These are phyloP conservation scores for Scomberomorus guttatus DNA, from an alignment of 2,797 vertebrate species.

Conservation along the genomic window DNA sequence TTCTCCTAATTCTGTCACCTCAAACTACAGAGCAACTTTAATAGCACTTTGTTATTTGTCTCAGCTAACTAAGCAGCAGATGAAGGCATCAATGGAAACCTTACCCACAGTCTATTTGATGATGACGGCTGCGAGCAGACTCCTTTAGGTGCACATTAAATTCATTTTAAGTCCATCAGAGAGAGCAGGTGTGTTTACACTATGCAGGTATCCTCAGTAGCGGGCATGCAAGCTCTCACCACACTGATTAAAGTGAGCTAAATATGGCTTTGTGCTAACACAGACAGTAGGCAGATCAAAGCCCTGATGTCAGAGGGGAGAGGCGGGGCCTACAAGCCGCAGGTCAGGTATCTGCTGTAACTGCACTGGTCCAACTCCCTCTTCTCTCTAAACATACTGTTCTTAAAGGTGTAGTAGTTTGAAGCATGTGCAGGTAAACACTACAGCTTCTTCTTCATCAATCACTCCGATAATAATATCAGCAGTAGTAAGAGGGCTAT, in stretches of 20 bases:
- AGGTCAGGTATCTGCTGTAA: constrained; percentile 77
- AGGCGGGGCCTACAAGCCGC: constrained; percentile 73
- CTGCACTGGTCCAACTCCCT: neutral
- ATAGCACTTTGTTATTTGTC: constrained; percentile 14
- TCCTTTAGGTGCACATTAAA: constrained; percentile 67
- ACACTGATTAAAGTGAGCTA: constrained; percentile 82
- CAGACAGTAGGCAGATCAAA: constrained; percentile 83
- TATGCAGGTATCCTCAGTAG: constrained; percentile 70
- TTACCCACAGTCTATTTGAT: constrained; percentile 64
- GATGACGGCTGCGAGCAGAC: constrained; percentile 37
- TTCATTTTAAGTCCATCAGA: constrained; percentile 71
- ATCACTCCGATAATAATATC: constrained; percentile 5
- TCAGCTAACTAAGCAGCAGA: constrained; percentile 21
- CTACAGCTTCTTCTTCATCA: neutral
- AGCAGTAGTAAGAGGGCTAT: neutral
- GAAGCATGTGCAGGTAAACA: neutral
- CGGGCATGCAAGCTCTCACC: constrained; percentile 73
- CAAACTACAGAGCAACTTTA: constrained; percentile 11
- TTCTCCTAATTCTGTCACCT: constrained; percentile 3
- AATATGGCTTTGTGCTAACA: constrained; percentile 85
- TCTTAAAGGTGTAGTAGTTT: neutral
- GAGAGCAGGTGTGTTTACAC: constrained; percentile 81
- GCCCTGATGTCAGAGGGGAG: constrained; percentile 81
- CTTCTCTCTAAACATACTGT: neutral
- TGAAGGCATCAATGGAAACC: constrained; percentile 43